phyloP scores from a whole-genome alignment of 1,140 invertebrate species.

The Zaprionus inermis region DNA sequence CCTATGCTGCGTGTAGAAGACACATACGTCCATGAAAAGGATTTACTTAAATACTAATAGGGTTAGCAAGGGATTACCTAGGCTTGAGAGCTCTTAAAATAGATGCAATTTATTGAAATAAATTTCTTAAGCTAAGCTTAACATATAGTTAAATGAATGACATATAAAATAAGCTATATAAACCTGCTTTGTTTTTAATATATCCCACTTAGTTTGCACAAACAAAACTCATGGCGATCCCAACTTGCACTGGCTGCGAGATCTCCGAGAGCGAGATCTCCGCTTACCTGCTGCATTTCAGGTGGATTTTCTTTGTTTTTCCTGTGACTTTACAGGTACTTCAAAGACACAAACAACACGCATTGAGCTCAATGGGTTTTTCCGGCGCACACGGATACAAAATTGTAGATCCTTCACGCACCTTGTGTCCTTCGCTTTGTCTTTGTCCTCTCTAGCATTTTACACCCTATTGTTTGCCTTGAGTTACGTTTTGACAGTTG shows the following conservation, averaged over 20 bases:
- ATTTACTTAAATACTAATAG: constrained; percentile 18
- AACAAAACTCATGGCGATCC: background rate
- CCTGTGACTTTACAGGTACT: constrained; percentile 63
- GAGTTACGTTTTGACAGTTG: constrained; percentile 71
- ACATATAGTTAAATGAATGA: too few species aligned
- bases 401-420: constrained; percentile 31
- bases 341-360: constrained; percentile 28
- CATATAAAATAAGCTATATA: too few species aligned
- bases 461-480: constrained; percentile 49
- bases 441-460: constrained; percentile 51
- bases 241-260: too few species aligned
- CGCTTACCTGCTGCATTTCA: constrained; percentile 42
- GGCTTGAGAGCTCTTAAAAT: background rate
- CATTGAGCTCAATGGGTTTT: constrained; percentile 59
- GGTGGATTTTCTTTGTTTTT: constrained; percentile 21
- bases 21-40: background rate
- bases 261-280: too few species aligned
- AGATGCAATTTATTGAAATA: background rate
- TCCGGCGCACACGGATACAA: constrained; percentile 58
- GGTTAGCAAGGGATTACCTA: background rate
- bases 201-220: background rate
- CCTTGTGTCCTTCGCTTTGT: constrained; percentile 32
- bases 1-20: background rate
- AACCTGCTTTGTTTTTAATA: background rate
- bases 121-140: background rate